Evolutionary conservation across 2,888 invertebrate genomes (phyloP), one percentile per base, ranked within the genome.

Genomic region (Monoplex corrugatus): DNA sequence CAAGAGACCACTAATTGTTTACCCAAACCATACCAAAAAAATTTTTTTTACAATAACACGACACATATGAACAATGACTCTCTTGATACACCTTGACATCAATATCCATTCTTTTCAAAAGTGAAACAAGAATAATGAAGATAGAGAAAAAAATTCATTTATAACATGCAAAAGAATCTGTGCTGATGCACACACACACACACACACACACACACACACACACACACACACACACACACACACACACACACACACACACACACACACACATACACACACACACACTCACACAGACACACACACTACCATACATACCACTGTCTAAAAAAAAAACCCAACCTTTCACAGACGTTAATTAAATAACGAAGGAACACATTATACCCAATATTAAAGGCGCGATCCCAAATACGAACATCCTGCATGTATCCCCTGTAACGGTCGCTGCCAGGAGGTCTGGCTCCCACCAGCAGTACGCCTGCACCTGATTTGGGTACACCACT

Each of bases 321-420:
- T n/a, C n/a, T n/a, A n/a, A n/a, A n/a, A n/a, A n/a, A 50, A 10
- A 19, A 10, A 50, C 19, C 13, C 50, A 50, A 13, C 13, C 50
- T 13, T 50, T 19, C 68, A 68, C 68, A 68, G 28, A 68, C 68
- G n/a, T n/a, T n/a, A n/a, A n/a, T n/a, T n/a, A n/a, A n/a, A n/a
- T n/a, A n/a, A 68, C 68, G n/a, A 19, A 68, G 28, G n/a, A 19
- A 87, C 35, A n/a, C 2, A 89, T 92, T 92, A 92, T 92, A 95
- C 96, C 91, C 93, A 16, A 88, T 87, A 10, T 93, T 92, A 0
- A 96, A 93, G 82, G 92, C 93, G 40, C 94, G 90, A 40, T 89
- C 92, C 91, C 93, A 95, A 10, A 96, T 90, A 32, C 95, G 86
- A 10, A 95, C 94, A 92, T 96, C 95, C 90, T 95, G 95, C 92